Base-by-base conservation (phyloP, 92 coral and sea anemone species). In the Parazoanthus swiftii region DNA sequence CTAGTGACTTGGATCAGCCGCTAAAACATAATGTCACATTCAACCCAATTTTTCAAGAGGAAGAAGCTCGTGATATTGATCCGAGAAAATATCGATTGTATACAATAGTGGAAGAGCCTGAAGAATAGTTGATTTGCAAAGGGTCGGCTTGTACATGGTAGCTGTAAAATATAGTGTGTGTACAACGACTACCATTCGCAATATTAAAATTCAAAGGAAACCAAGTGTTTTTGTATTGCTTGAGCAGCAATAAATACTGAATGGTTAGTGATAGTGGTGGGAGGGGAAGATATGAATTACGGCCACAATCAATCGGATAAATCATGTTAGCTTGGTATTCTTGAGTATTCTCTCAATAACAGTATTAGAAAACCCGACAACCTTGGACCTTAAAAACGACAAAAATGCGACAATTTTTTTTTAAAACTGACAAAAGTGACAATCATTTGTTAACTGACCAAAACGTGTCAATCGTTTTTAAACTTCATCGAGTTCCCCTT, bases 41-140 rank as follows among this genome's bases (percentile, higher is more conserved):
- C 72, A 95, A 95, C 74, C 96, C 96, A 14, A 89, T 95, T 59
- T 94, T 94, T 70, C 92, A 95, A 35, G 98, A 94, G 59, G 94
- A 94, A 29, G 91, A 88, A 63, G 21, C 80, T 15, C 90, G 86
- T 18, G 81, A 26, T 7, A 88, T 77, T 46, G 74, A 88, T 86
- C 81, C 89, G 43, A 29, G 86, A 70, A 29, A 76, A 43, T 66
- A 92, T 81, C 96, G 95, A 82, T 90, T 95, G 70, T 93, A 95
- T 35, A 93, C 95, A 33, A 95, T 95, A 79, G 88, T 90, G 4
- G 98, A 95, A 46, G 95, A 95, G 81, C 91, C 94, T 59, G 94
- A 95, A 86, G 89, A 84, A 56, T 70, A 23, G 21, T 63, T 21
- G 70, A 63, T 63, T 63, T 63, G 70, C 26, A 23, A 63, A 25